These are phyloP conservation scores for Gonocerus acuteangulatus DNA, from an alignment of 2,888 invertebrate genomes.

Conservation along the genomic window DNA sequence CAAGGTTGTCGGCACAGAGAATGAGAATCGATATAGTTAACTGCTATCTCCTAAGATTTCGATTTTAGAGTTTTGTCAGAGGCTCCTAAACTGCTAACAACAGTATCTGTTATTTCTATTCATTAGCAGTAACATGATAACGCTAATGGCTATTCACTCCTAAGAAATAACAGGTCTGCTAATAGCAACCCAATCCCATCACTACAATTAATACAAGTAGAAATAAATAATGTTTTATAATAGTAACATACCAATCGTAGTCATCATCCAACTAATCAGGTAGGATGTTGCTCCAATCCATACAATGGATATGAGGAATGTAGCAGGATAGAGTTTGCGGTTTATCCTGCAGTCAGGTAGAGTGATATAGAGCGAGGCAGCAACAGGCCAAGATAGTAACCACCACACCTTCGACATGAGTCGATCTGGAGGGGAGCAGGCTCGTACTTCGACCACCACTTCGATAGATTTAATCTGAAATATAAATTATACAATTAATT, in stretches of 20 bases:
- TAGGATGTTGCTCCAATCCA: conserved; percentile 83
- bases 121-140: no score
- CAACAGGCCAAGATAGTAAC: conserved; percentile 66
- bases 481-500: background rate
- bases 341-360: conserved; percentile 67
- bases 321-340: conserved; percentile 57
- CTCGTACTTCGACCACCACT: conserved; percentile 18
- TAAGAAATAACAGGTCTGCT: no score
- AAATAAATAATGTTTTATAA: no score
- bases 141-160: no score
- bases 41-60: no score
- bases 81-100: no score
- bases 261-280: conserved; percentile 86
- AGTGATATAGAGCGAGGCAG: conserved; percentile 60
- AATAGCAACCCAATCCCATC: no score
- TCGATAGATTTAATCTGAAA: conserved; percentile 28
- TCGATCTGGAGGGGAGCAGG: conserved; percentile 34
- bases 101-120: no score
- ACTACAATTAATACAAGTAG: no score
- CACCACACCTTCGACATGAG: conserved; percentile 48
- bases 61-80: no score
- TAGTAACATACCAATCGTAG: conserved; percentile 71
- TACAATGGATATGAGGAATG: conserved; percentile 77
- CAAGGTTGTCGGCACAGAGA: no score
- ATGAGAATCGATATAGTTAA: no score